Evolutionary conservation across 2,113 vertebrate genomes (phyloP).

Genomic region (Cichladusa arquata): DNA sequence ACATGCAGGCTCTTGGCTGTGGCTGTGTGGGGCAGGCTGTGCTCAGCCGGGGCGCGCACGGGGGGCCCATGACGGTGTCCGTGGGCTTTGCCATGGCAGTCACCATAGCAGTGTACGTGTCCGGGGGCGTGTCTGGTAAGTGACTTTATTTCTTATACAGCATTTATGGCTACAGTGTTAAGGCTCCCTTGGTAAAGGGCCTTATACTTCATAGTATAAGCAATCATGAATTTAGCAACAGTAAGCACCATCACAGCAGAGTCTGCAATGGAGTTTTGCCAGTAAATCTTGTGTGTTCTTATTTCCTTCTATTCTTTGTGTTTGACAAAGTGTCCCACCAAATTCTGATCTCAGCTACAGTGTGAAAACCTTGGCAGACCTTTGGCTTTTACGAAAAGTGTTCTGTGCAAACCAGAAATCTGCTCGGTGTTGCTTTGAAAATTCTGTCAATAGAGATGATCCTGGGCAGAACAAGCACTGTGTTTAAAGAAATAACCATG

Average conservation of each 20-base stretch:
- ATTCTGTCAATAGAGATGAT: neutral
- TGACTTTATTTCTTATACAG: neutral
- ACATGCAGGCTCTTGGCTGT: slow-evolving; percentile 87
- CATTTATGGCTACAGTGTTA: neutral
- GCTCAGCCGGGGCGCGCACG: slow-evolving; percentile 82
- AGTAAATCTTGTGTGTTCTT: neutral
- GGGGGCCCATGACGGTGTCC: slow-evolving; percentile 79
- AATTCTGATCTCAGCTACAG: neutral
- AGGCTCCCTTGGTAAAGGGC: neutral
- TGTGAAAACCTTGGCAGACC: neutral
- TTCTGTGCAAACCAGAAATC: neutral
- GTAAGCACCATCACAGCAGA: neutral
- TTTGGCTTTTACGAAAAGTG: neutral
- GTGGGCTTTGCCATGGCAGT: slow-evolving; percentile 89
- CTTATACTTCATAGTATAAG: neutral
- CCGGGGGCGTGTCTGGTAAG: slow-evolving; percentile 93
- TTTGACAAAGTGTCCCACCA: neutral
- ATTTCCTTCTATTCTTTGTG: neutral
- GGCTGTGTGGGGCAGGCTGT: slow-evolving; percentile 87
- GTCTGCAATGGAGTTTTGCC: neutral
- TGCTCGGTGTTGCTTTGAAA: neutral
- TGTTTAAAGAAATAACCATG: neutral
- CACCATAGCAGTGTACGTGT: slow-evolving; percentile 85
- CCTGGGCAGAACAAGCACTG: neutral
- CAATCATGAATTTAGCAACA: neutral